Percentiles rank a stretch among this genome's conserved stretches.
These are phyloP conservation scores for Callopanchax toddi DNA, from an alignment of 2,113 vertebrate species.

Conservation along the genomic window DNA sequence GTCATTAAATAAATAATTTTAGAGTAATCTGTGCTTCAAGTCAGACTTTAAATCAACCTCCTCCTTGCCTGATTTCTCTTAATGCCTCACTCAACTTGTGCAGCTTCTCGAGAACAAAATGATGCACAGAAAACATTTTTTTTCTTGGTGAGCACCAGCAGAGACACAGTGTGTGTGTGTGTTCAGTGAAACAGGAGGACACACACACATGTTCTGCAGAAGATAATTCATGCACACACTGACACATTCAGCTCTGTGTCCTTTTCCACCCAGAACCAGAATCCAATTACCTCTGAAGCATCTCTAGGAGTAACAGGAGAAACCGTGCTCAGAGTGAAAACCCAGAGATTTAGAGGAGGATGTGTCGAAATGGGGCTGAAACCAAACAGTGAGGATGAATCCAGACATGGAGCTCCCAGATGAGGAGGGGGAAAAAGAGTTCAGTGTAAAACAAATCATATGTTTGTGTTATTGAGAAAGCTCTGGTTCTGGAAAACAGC, in stretches of 20 bases:
- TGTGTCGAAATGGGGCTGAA: constrained; percentile 30
- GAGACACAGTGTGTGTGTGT: constrained; percentile 30
- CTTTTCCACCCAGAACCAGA: constrained; percentile 52
- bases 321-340: constrained; percentile 40
- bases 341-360: constrained; percentile 23
- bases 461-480: neutral
- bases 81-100: constrained; percentile 53
- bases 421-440: too few relatives aligned
- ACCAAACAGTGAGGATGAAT: constrained; percentile 16
- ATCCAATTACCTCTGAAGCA: constrained; percentile 76
- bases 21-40: neutral
- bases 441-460: constrained; percentile 36
- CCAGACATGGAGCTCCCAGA: constrained; percentile 9
- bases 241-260: constrained; percentile 55
- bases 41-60: constrained; percentile 19
- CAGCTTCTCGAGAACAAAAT: constrained; percentile 49
- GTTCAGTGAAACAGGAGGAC: constrained; percentile 15
- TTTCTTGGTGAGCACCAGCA: constrained; percentile 15
- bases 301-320: constrained; percentile 64
- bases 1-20: neutral
- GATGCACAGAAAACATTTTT: constrained; percentile 48
- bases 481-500: constrained; percentile 13
- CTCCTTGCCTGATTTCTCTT: neutral
- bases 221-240: constrained; percentile 42
- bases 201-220: constrained; percentile 1